These are phyloP conservation scores for Bothrops jararaca DNA, from an alignment of 2,113 vertebrate genomes.

Conservation along the genomic window DNA sequence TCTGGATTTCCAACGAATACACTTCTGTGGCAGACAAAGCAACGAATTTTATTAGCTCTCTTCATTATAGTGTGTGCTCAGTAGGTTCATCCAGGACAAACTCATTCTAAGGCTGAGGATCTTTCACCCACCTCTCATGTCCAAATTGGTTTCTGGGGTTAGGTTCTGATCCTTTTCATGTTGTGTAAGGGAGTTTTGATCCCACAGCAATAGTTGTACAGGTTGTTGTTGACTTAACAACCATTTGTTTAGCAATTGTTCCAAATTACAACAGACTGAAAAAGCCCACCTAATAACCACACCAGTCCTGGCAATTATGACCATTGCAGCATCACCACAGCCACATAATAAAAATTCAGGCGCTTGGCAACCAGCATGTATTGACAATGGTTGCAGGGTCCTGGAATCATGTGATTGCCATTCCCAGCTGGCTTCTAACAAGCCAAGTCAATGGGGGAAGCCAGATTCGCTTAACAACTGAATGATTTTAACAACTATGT, in stretches of 20 bases:
- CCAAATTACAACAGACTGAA: background rate
- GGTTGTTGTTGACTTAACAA: no score
- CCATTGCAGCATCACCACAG: background rate
- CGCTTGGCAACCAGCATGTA: background rate
- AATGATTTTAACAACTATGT: background rate
- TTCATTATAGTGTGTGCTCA: background rate
- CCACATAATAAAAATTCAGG: background rate
- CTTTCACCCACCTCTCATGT: background rate
- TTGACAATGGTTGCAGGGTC: background rate
- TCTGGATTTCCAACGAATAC: background rate
- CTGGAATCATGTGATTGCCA: background rate
- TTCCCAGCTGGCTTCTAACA: background rate
- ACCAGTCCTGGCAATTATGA: background rate
- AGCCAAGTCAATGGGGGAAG: background rate
- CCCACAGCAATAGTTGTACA: background rate
- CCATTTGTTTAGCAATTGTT: background rate
- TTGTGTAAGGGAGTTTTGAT: background rate
- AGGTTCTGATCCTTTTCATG: background rate
- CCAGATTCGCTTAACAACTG: background rate
- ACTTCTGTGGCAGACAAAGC: background rate
- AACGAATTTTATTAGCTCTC: background rate
- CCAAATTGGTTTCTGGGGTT: background rate
- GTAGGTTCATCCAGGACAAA: background rate
- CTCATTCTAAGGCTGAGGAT: background rate
- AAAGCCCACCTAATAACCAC: background rate